Evolutionary conservation across 2,113 vertebrate species (phyloP).

Genomic region (Andinoacara biseriatus): DNA sequence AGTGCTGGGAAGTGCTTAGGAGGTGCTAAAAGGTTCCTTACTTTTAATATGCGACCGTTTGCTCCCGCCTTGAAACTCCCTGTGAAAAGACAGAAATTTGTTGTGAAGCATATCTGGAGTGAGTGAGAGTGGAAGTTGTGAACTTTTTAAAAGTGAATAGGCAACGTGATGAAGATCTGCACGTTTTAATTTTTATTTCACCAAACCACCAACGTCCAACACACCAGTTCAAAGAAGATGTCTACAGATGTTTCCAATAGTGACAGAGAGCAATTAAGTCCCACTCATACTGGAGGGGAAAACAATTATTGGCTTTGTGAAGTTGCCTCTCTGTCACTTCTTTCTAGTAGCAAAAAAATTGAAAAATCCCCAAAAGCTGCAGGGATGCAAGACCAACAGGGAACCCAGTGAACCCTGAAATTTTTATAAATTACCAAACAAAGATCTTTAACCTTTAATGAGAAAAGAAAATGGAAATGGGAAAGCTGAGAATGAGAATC

Average conservation of each 20-base stretch:
- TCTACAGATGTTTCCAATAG: background rate
- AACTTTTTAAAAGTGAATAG: background rate
- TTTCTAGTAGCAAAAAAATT: background rate
- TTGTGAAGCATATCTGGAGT: background rate
- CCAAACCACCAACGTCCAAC: background rate
- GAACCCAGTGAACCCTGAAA: background rate
- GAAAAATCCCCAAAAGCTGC: background rate
- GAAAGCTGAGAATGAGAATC: background rate
- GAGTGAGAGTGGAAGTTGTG: background rate
- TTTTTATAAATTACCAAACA: background rate
- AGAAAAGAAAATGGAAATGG: background rate
- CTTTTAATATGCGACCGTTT: constrained; percentile 94
- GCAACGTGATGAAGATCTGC: too few relatives aligned
- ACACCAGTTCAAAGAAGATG: background rate
- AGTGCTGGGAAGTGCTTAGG: background rate
- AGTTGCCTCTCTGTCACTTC: background rate
- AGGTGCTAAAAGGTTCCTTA: constrained; percentile 22
- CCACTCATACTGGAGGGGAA: background rate
- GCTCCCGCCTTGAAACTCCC: constrained; percentile 97
- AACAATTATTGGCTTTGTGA: constrained; percentile 9
- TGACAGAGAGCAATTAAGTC: background rate
- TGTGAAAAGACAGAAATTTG: constrained; percentile 66
- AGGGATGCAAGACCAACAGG: background rate
- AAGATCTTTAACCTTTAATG: background rate
- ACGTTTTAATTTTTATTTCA: too few relatives aligned